Conservation (phyloP, 2,888 invertebrate species). For the Zygaena filipendulae region DNA sequence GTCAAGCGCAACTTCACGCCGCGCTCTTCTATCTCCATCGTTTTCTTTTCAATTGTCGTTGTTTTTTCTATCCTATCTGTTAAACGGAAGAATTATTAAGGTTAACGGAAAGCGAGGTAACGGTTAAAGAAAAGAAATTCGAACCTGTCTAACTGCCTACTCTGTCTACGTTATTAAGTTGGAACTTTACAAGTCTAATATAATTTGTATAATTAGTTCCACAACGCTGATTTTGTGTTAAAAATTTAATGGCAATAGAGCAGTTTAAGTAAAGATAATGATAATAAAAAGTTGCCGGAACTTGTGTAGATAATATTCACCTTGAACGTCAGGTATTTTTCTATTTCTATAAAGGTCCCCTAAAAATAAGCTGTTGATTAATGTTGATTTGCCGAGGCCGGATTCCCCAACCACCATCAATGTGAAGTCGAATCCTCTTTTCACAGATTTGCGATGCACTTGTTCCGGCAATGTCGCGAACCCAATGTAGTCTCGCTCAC, state of each 20-base stretch:
- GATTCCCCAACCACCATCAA: slow-evolving; percentile 96
- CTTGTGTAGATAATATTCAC: too few relatives aligned
- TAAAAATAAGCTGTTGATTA: slow-evolving; percentile 93
- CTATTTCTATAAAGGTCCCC: slow-evolving; percentile 93
- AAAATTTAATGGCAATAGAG: too few relatives aligned
- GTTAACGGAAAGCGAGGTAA: too few relatives aligned
- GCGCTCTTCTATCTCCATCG: slow-evolving; percentile 95
- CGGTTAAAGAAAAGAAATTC: too few relatives aligned
- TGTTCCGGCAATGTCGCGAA: slow-evolving; percentile 96
- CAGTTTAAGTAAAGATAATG: too few relatives aligned
- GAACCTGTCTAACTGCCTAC: too few relatives aligned
- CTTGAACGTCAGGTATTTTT: slow-evolving; percentile 76
- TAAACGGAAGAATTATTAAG: slow-evolving; percentile 20
- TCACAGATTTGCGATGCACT: slow-evolving; percentile 95
- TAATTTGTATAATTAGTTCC: too few relatives aligned
- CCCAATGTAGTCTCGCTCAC: slow-evolving; percentile 87
- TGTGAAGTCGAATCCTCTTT: slow-evolving; percentile 96
- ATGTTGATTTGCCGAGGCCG: slow-evolving; percentile 93
- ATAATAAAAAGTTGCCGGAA: too few relatives aligned
- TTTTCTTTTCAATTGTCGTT: slow-evolving; percentile 79
- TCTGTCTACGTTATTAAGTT: too few relatives aligned
- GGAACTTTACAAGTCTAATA: too few relatives aligned
- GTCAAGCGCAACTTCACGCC: slow-evolving; percentile 91
- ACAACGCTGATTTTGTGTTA: too few relatives aligned
- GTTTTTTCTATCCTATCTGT: slow-evolving; percentile 76